Evolutionary conservation across 23 tunicate species (phyloP), one percentile per base, ranked within the genome.

Genomic region (Ciona savignyi): DNA sequence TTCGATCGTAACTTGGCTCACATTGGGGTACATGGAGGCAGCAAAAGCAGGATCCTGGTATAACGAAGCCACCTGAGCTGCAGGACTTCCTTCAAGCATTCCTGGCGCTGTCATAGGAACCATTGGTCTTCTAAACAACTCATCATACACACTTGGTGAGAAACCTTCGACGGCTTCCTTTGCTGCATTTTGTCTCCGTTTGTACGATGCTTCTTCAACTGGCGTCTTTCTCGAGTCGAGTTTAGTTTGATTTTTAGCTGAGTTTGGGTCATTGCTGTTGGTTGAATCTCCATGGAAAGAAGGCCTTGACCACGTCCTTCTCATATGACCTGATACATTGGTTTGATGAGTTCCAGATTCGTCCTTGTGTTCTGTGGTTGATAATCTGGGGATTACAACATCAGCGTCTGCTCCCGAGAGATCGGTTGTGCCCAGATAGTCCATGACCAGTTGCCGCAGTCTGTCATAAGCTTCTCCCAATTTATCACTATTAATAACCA

Each of bases 51-150:
- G 97, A 51, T 91, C 97, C 65, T 91, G 89, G 65, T 80, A 91
- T 80, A 91, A 68, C 25, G 97, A 91, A 3, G 90, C 75, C 27
- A 80, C 97, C 67, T 91, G 97, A 4, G 97, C 89, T 69, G 84
- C 31, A 3, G 97, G 91, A 65, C 91, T 84, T 19, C 97, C 97
- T 85, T 91, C 91, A n/a, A 91, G 61, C 66, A 91, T 69, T 6
- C 94, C 97, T 9, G 97, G 97, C 20, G 97, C 97, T 51, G 97
- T 91, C 86, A 91, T 81, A 3, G 97, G 97, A 2, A 91, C 83
- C 82, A 89, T 78, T 4, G 96, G 89, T 42, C 89, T 78, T 2
- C 74, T 56, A 68, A 81, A 82, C 9, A 80, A n/a, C 25, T 80
- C 83, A 34, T 87, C 78, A 73, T 77, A 76, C 29, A 60, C 48